Evolutionary conservation across 2,113 vertebrate genomes (phyloP).

Genomic region (Nothoprocta perdicaria): DNA sequence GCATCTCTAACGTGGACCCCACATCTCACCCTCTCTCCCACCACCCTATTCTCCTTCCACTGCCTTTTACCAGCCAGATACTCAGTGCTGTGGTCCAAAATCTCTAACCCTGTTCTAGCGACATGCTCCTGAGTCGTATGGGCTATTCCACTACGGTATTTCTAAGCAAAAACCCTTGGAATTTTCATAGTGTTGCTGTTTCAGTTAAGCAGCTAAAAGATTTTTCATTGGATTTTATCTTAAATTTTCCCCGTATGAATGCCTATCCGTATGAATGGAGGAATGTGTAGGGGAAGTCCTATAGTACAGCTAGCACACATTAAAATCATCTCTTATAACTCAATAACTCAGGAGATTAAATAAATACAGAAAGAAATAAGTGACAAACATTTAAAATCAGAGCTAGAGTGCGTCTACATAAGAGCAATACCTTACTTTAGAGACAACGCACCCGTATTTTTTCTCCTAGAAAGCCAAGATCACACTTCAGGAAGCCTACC

Average conservation of each 20-base stretch:
- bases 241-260: not conserved
- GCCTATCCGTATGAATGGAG: not conserved
- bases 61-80: not conserved
- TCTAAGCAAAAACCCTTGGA: not conserved
- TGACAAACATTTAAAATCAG: not conserved
- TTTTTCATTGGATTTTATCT: not conserved
- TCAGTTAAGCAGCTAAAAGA: not conserved
- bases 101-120: not conserved
- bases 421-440: not conserved
- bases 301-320: constrained; percentile 30
- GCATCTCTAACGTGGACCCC: rapidly evolving
- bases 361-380: not conserved
- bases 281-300: not conserved
- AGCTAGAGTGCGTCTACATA: not conserved
- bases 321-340: constrained; percentile 31
- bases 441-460: not conserved
- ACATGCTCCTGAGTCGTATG: not conserved
- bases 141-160: not conserved
- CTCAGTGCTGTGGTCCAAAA: not conserved
- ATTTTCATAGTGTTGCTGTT: not conserved
- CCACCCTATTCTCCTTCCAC: not conserved
- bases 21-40: not conserved
- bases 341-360: constrained; percentile 13
- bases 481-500: not conserved
- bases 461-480: not conserved